phyloP scores from a whole-genome alignment of 2,113 vertebrate genomes.

The Sterna hirundo region DNA sequence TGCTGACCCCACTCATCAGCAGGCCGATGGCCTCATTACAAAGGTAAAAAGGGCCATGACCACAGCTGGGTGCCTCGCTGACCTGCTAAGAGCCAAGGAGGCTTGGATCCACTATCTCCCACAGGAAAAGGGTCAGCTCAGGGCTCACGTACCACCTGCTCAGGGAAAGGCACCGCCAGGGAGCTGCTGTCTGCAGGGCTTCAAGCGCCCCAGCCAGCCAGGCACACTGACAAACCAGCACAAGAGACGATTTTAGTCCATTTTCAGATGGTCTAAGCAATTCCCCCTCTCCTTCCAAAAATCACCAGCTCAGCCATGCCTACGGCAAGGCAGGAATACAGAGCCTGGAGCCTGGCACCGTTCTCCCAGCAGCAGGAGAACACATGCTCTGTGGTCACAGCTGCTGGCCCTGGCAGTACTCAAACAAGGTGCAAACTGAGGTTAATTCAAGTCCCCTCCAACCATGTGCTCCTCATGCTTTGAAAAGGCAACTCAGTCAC shows the following conservation, averaged over 20 bases:
- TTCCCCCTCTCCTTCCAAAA: background rate
- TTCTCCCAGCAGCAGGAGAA: background rate
- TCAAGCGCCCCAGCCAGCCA: fast-evolving
- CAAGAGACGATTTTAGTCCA: background rate
- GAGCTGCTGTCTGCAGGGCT: background rate
- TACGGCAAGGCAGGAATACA: background rate
- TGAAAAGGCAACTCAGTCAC: background rate
- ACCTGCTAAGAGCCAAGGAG: background rate
- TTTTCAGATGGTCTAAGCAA: background rate
- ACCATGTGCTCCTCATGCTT: background rate
- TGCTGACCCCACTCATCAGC: background rate
- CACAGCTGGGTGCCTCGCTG: background rate
- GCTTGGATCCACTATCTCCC: background rate
- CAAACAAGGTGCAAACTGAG: background rate
- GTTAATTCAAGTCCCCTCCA: background rate
- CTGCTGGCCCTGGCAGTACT: background rate
- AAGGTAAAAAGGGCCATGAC: background rate
- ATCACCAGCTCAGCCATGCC: background rate
- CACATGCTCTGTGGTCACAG: background rate
- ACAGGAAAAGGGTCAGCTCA: background rate
- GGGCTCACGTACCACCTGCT: background rate
- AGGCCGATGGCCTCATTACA: background rate
- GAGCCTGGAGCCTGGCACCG: background rate
- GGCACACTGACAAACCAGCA: background rate
- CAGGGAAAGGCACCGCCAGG: background rate